Evolutionary conservation across 2,797 vertebrate genomes (phyloP).

Genomic region (Enteromius unitaeniatus): DNA sequence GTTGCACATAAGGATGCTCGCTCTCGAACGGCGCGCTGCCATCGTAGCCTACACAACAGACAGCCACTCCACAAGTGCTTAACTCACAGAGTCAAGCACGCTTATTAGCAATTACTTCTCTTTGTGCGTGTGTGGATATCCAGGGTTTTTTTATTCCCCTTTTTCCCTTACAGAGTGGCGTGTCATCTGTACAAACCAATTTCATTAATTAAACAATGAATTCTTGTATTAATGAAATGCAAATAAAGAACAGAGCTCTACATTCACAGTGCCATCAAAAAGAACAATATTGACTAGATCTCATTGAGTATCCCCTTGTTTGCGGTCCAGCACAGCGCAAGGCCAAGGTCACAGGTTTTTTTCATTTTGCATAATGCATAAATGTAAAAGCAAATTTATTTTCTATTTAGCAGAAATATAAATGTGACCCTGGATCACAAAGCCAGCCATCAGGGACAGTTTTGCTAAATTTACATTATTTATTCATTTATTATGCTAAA

Average conservation of each 20-base stretch:
- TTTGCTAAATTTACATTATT: too few species aligned
- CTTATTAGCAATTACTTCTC: conserved; percentile 74
- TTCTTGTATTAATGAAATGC: conserved; percentile 59
- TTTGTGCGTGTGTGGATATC: conserved; percentile 58
- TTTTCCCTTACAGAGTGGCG: conserved; percentile 43
- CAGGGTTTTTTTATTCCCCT: conserved; percentile 57
- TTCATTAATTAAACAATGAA: conserved; percentile 60
- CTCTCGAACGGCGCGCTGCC: conserved; percentile 44
- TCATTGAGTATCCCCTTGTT: conserved; percentile 6
- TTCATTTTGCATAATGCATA: too few species aligned
- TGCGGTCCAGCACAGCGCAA: neutral
- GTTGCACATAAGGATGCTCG: conserved; percentile 48
- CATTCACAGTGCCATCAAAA: conserved; percentile 46
- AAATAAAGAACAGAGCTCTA: conserved; percentile 55
- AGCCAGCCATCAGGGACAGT: too few species aligned
- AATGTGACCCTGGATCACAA: too few species aligned
- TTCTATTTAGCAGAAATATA: neutral
- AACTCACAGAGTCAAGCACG: conserved; percentile 77
- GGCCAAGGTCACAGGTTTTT: neutral
- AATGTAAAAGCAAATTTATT: neutral
- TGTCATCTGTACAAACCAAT: conserved; percentile 53
- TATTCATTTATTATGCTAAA: too few species aligned
- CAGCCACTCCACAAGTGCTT: conserved; percentile 74
- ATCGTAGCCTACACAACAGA: conserved; percentile 57
- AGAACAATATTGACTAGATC: conserved; percentile 47